Evolutionary conservation across 2,888 invertebrate species (phyloP), one percentile per base, ranked within the genome.

Genomic region (Chouioia cunea): DNA sequence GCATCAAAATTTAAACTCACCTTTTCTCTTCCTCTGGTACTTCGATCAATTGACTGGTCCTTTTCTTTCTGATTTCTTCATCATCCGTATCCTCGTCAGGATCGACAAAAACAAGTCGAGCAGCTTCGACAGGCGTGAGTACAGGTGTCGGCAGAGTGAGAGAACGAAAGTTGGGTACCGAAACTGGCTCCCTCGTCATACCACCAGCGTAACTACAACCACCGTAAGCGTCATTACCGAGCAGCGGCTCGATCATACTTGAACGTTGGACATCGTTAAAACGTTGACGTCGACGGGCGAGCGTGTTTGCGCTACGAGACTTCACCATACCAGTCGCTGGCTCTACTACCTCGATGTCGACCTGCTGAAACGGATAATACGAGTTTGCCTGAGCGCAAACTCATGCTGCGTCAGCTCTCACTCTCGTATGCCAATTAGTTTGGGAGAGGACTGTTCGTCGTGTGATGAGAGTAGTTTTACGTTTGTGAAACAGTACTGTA

Each of bases 161-260:
- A 67, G 90, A 90, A 4, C 89, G 88, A 81, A 93, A 92, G 83
- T 93, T 93, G 76, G 93, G 93, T 77, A 93, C 93, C 3, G 93
- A 93, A 58, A 91, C 89, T 0, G 91, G 92, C 78, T 93, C 93
- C 63, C 92, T 87, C 0, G 91, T 86, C 82, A 91, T 87, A 68
- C 81, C 80, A 16, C 70, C 60, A 23, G 18, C 36, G 36, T 36
- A 36, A 10, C 36, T 36, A 6, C 36, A 59, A 72, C 80, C 73
- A 73, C 78, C 56, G 71, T 65, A 57, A 50, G 48, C 50, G 16
- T 47, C n/a, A 56, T 63, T 71, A 36, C 47, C 69, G 18, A 87
- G 86, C n/a, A 81, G 77, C 71, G 76, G 79, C 71, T 84, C 85
- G 74, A 85, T 84, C 67, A 87, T 87, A 0, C 86, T 83, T 8